A percentile compares a stretch with the other conserved stretches of the same genome.
These are phyloP conservation scores for Brachionus koreanus DNA, from an alignment of 1,140 invertebrate species.

Conservation along the genomic window DNA sequence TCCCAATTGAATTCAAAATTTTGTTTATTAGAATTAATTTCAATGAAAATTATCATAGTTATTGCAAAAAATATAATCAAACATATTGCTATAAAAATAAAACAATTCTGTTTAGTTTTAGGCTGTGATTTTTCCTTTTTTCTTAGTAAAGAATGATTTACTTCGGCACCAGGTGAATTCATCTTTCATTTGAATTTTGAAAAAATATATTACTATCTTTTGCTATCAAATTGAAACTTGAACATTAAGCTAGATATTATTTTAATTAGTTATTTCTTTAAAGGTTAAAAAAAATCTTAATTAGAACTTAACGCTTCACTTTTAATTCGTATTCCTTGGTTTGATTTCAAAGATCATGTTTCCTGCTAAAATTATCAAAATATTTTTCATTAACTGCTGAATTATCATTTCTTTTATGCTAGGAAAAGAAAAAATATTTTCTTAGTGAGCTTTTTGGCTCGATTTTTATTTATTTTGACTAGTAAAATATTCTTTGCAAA, in stretches of 20 bases:
- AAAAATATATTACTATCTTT: background rate
- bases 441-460: background rate
- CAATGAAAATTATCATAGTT: background rate
- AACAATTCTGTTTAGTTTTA: background rate
- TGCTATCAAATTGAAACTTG: background rate
- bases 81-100: background rate
- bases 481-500: background rate
- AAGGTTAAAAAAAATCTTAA: constrained; percentile 20
- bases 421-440: background rate
- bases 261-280: background rate
- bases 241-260: background rate
- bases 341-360: background rate
- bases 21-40: background rate
- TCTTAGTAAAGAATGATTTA: constrained; percentile 15
- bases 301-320: constrained; percentile 14
- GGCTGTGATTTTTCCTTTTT: background rate
- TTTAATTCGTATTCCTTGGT: background rate
- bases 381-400: background rate
- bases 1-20: constrained; percentile 4
- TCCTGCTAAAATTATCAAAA: background rate
- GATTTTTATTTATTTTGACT: background rate
- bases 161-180: background rate
- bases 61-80: background rate
- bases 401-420: background rate
- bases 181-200: background rate